These are phyloP conservation scores for Pachycephus smyrnensis DNA, from an alignment of 2,888 invertebrate species.

Conservation along the genomic window DNA sequence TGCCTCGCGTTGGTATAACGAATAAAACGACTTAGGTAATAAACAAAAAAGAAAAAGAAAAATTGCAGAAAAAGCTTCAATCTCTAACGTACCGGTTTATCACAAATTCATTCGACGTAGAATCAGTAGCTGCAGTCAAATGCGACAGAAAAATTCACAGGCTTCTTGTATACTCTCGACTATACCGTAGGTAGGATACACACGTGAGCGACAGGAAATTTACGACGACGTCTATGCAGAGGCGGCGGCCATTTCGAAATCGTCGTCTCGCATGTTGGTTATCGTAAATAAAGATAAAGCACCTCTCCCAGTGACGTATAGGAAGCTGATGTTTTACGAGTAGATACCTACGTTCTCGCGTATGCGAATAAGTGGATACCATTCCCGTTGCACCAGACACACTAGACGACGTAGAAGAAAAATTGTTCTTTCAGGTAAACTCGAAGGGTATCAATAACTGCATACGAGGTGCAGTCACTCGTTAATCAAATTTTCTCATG, in stretches of 20 bases:
- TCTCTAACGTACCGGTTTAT: not conserved
- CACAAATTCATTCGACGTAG: not conserved
- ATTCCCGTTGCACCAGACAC: not conserved
- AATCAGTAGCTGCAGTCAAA: not conserved
- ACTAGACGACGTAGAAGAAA: not conserved
- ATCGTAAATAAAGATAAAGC: not conserved
- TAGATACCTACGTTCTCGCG: not conserved
- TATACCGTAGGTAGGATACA: not conserved
- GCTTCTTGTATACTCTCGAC: not conserved
- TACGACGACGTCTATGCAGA: not conserved
- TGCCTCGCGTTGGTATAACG: no score
- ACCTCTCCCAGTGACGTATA: not conserved
- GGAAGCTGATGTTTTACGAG: not conserved
- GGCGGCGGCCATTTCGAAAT: not conserved
- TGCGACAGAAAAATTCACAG: not conserved
- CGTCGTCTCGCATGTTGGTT: not conserved
- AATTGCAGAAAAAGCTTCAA: not conserved
- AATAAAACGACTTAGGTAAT: not conserved
- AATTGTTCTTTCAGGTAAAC: not conserved
- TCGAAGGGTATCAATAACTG: not conserved
- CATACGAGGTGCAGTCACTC: not conserved
- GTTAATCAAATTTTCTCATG: not conserved
- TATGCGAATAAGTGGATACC: not conserved
- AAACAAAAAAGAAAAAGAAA: no score
- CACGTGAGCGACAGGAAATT: not conserved